phyloP scores from a whole-genome alignment of 2,797 vertebrate genomes.

The Glyptemys insculpta region DNA sequence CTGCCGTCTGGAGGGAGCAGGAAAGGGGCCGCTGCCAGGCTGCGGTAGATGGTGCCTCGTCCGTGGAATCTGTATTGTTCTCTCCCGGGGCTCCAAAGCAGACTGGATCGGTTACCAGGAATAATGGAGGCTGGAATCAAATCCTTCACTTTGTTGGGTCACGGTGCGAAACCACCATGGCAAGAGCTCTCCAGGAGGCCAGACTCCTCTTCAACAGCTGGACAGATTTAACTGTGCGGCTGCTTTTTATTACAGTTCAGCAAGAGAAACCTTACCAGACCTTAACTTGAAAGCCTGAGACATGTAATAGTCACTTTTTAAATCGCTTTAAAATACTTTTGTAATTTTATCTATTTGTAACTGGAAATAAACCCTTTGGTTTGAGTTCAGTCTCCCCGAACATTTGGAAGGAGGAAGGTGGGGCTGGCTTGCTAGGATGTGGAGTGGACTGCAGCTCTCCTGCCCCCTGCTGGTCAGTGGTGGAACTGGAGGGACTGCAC shows the following conservation, averaged over 20 bases:
- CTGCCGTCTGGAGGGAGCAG: neutral
- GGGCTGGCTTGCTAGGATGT: neutral
- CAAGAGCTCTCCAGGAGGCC: neutral
- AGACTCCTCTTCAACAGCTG: neutral
- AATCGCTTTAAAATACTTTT: neutral
- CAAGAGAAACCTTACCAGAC: neutral
- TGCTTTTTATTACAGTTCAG: neutral
- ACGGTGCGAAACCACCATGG: neutral
- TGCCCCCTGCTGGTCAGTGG: neutral
- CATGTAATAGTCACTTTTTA: neutral
- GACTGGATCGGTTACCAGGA: neutral
- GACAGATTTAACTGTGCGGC: neutral
- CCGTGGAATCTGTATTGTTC: neutral
- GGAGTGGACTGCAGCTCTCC: neutral
- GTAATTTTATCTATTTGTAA: neutral
- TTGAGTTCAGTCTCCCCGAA: neutral
- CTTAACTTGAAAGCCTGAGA: neutral
- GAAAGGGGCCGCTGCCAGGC: neutral
- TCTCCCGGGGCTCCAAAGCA: neutral
- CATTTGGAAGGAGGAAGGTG: neutral
- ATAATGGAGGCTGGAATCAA: neutral
- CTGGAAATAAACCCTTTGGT: neutral
- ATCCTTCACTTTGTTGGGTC: neutral
- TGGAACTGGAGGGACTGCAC: neutral
- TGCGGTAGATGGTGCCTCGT: neutral